phyloP scores from a whole-genome alignment of 2,113 vertebrate genomes.

The Tenebrosternarchus preto region DNA sequence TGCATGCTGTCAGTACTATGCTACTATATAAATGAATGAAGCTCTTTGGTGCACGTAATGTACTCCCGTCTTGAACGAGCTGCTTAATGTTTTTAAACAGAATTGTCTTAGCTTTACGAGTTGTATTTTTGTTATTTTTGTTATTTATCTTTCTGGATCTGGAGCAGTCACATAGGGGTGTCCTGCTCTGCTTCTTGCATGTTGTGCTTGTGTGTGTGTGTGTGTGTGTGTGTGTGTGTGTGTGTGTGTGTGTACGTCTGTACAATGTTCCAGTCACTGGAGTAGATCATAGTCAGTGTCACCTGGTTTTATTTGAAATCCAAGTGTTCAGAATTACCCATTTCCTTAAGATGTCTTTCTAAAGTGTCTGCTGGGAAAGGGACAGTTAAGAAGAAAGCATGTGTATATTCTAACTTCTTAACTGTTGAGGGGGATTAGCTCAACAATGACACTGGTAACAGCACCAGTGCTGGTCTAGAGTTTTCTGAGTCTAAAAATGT shows the following conservation, averaged over 20 bases:
- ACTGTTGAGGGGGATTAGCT: not conserved
- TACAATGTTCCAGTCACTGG: too few species aligned
- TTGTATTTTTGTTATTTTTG: too few species aligned
- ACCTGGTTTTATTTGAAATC: slow-evolving; percentile 27
- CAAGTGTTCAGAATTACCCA: not conserved
- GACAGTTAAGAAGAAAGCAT: not conserved
- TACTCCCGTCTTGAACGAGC: not conserved
- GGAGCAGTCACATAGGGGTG: too few species aligned
- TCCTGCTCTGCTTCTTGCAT: too few species aligned
- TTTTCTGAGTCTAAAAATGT: too few species aligned
- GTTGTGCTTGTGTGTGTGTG: too few species aligned
- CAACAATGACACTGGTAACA: too few species aligned
- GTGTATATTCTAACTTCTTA: not conserved
- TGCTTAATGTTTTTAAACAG: not conserved
- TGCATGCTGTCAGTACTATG: not conserved
- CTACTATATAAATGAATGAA: not conserved
- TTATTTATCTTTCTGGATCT: too few species aligned
- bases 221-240: slow-evolving; percentile 11
- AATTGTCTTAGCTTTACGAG: not conserved
- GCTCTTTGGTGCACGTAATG: not conserved
- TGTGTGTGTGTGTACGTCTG: not conserved
- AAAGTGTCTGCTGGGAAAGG: not conserved
- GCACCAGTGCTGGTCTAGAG: too few species aligned
- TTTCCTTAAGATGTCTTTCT: too few species aligned
- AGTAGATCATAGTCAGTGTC: too few species aligned